A percentile compares a stretch with the other conserved stretches of the same genome.
Conservation (phyloP, 2,888 invertebrate species). For the Gastrophysa polygoni region DNA sequence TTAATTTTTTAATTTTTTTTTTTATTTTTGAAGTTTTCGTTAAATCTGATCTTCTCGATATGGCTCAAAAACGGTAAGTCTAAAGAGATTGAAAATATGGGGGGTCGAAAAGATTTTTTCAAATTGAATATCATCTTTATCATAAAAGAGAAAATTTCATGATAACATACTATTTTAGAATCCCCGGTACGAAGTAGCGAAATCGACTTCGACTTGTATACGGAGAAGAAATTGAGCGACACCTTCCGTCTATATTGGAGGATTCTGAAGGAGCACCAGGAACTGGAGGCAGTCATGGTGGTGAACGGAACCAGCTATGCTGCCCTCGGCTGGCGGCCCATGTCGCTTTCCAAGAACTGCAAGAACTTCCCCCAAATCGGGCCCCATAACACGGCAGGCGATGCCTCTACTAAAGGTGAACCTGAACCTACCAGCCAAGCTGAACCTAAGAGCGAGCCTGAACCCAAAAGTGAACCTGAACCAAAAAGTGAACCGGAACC, state of each 20-base stretch:
- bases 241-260: slow-evolving; percentile 85
- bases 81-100: too few relatives aligned
- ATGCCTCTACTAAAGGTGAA: slow-evolving; percentile 57
- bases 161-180: too few relatives aligned
- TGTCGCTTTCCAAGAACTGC: slow-evolving; percentile 73
- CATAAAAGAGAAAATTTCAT: too few relatives aligned
- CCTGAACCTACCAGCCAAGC: slow-evolving; percentile 56
- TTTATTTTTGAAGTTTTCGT: neutral
- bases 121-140: too few relatives aligned
- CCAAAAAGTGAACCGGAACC: slow-evolving; percentile 56
- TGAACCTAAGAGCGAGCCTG: slow-evolving; percentile 54
- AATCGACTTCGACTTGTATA: slow-evolving; percentile 74
- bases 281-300: slow-evolving; percentile 85
- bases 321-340: slow-evolving; percentile 92
- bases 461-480: slow-evolving; percentile 57
- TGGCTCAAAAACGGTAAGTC: too few relatives aligned
- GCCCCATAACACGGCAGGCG: slow-evolving; percentile 47
- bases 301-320: slow-evolving; percentile 90
- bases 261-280: slow-evolving; percentile 79
- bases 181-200: slow-evolving; percentile 76
- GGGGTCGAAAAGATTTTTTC: too few relatives aligned
- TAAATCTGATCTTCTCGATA: too few relatives aligned
- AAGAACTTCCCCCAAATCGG: slow-evolving; percentile 78
- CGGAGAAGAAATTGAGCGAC: slow-evolving; percentile 72
- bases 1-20: neutral